Evolutionary conservation across 2,888 invertebrate species (phyloP), one percentile per base, ranked within the genome.

Genomic region (Ennomos fuscantarius): DNA sequence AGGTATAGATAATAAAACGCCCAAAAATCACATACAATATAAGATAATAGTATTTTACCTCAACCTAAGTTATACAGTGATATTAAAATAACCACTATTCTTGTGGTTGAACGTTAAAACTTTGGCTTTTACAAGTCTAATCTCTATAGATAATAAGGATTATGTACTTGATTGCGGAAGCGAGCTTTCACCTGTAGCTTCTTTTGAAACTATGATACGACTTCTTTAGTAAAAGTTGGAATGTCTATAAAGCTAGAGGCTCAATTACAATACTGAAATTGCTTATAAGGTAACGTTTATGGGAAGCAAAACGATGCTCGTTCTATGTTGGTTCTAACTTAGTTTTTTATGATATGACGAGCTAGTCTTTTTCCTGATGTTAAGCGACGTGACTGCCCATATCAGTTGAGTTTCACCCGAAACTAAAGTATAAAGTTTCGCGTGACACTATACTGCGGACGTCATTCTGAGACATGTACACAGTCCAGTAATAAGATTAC

Each of bases 111-210:
- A 33, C 40, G 15, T 24, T 53, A 34, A 9, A 13, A 35, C 53
- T 34, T 24, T 34, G 45, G 15, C 46, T 9, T 53, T 42, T 42
- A 15, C 36, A 42, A 42, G 8, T 32, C 1, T 1, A n/a, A n/a
- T n/a, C n/a, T n/a, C 33, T 13, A 10, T 3, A 47, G 10, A 32
- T 8, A 9, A 13, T 33, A 12, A 10, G 9, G 6, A 34, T 34
- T 34, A 34, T 1, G 34, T 47, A 36, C 11, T 10, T 13, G 35
- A 49, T 33, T 48, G 10, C 33, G 44, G 9, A 48, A 48, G 24
- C 40, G 15, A 41, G 34, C 32, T 43, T 12, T 15, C 45, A 58
- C 58, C 58, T 58, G 58, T 58, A 53, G 58, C 58, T 49, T 58
- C 58, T 44, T 13, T 32, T 15, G 13, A 34, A 31, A 51, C 37